A percentile compares a stretch with the other conserved stretches of the same genome.
These are phyloP conservation scores for Bombus consobrinus DNA, from an alignment of 1,140 invertebrate genomes.

Conservation along the genomic window DNA sequence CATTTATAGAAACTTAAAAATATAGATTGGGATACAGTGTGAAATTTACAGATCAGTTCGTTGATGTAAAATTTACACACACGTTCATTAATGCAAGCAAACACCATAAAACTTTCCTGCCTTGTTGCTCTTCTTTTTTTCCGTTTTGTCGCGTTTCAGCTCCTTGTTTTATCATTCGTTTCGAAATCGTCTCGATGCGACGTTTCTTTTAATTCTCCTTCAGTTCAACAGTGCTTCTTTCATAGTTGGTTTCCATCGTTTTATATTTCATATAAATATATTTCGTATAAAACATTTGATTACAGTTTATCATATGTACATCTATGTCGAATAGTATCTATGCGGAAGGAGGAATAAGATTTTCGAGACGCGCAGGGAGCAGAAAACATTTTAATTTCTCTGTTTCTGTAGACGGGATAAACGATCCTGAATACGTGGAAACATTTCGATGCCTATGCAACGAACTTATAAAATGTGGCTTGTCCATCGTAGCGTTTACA, in stretches of 20 bases:
- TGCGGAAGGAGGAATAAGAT: not conserved
- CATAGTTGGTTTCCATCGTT: not conserved
- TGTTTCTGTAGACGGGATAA: constrained; percentile 62
- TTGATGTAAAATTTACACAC: too few species aligned
- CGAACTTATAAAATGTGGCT: constrained; percentile 62
- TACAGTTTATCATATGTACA: not conserved
- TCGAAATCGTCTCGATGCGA: too few species aligned
- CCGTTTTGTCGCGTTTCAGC: not conserved
- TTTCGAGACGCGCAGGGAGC: not conserved
- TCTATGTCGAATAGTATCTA: not conserved
- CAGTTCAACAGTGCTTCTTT: not conserved
- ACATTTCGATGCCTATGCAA: constrained; percentile 64
- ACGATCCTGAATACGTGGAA: constrained; percentile 61
- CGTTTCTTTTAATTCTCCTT: too few species aligned
- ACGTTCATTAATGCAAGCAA: not conserved
- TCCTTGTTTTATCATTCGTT: not conserved
- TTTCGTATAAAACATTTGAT: too few species aligned
- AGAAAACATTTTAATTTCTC: not conserved
- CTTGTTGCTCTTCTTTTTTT: not conserved
- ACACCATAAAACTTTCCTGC: not conserved
- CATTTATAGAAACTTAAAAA: too few species aligned
- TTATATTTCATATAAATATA: too few species aligned
- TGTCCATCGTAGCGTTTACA: constrained; percentile 69
- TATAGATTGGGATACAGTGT: too few species aligned
- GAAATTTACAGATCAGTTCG: too few species aligned